These are phyloP conservation scores for Myrmecophaga tridactyla DNA, from an alignment of 2,113 vertebrate genomes.

Conservation along the genomic window DNA sequence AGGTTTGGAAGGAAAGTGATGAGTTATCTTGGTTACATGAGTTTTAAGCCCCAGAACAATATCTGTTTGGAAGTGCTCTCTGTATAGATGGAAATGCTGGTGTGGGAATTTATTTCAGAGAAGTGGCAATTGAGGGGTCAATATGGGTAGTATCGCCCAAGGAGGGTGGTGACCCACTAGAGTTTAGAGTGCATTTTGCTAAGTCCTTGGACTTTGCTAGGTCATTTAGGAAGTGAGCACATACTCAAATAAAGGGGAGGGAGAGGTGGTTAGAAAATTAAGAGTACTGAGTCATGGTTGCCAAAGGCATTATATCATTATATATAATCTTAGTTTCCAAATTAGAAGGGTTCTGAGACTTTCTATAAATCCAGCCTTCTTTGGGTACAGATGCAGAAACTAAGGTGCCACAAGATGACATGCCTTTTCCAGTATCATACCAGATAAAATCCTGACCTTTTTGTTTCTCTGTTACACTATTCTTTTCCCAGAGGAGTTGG, in stretches of 20 bases:
- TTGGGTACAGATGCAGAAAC: too few species aligned
- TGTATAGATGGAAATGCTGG: not conserved
- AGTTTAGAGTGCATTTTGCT: not conserved
- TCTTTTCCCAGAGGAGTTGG: not conserved
- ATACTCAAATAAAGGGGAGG: not conserved
- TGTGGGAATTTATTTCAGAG: not conserved
- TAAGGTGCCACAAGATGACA: not conserved
- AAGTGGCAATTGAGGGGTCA: not conserved
- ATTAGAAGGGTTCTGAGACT: not conserved
- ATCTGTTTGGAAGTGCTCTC: not conserved
- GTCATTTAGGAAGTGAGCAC: not conserved
- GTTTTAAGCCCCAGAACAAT: not conserved
- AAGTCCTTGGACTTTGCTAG: not conserved
- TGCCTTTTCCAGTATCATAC: not conserved
- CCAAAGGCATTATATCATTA: not conserved
- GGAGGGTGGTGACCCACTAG: not conserved
- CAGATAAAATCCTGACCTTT: not conserved
- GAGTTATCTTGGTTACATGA: not conserved
- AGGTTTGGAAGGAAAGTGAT: not conserved
- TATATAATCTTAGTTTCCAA: not conserved
- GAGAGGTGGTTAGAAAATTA: not conserved
- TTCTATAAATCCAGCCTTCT: not conserved
- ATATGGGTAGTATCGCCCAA: fast-evolving
- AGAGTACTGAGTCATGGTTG: not conserved
- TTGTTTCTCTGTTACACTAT: not conserved